phyloP scores from a whole-genome alignment of 1,140 invertebrate genomes.

The Pinna nobilis region DNA sequence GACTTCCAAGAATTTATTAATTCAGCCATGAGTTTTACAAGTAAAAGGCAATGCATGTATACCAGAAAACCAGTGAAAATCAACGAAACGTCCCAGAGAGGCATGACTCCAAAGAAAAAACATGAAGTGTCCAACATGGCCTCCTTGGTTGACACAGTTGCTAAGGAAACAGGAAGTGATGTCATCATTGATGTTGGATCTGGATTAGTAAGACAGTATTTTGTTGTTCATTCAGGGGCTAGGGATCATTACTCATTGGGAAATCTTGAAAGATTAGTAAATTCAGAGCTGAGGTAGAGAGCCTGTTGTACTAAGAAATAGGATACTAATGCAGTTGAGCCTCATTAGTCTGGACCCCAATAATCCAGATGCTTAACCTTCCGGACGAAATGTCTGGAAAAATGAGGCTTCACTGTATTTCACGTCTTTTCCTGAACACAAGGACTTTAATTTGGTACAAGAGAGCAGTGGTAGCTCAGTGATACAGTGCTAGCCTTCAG shows the following conservation, averaged over 20 bases:
- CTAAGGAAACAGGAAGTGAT: conserved; percentile 39
- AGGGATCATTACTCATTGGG: not conserved
- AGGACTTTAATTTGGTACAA: too few species aligned
- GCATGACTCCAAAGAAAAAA: conserved; percentile 66
- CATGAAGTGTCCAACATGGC: conserved; percentile 67
- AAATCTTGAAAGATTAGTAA: not conserved
- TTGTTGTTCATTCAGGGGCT: too few species aligned
- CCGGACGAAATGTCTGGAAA: too few species aligned
- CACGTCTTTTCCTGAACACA: too few species aligned
- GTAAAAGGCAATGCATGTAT: not conserved
- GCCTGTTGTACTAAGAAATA: not conserved
- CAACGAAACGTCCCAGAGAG: conserved; percentile 20
- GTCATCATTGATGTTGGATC: conserved; percentile 65
- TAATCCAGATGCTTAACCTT: too few species aligned
- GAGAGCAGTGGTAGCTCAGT: too few species aligned
- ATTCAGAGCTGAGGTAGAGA: not conserved
- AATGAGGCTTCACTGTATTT: too few species aligned
- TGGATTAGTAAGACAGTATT: conserved; percentile 77
- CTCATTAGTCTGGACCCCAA: too few species aligned
- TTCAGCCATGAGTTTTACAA: conserved; percentile 17
- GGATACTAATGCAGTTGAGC: not conserved
- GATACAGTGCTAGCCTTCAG: too few species aligned
- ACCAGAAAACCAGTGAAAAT: conserved; percentile 4
- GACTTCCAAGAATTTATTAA: not conserved
- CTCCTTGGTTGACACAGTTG: conserved; percentile 53